Conservation (phyloP, 2,797 vertebrate species). For the Mionectes olivaceus region DNA sequence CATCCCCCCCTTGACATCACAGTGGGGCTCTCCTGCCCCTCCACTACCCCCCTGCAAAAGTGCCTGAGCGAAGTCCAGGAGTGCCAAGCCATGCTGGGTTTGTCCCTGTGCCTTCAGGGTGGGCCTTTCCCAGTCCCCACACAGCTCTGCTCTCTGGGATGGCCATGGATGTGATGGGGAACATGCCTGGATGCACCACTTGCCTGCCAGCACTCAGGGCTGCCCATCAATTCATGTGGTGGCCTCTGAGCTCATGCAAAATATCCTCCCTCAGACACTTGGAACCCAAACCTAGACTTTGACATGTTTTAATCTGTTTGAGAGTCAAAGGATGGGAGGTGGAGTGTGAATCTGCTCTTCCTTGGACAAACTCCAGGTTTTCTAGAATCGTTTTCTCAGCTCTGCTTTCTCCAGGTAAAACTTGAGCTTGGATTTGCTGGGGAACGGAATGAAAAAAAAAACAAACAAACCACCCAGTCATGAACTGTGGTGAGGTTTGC, state of each 20-base stretch:
- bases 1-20: background rate
- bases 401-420: background rate
- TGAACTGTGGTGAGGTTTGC: background rate
- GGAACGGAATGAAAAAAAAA: background rate
- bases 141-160: background rate
- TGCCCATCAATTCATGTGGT: accelerated
- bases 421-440: background rate
- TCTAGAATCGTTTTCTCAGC: background rate
- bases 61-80: constrained; percentile 26
- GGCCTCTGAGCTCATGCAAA: background rate
- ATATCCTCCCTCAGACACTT: background rate
- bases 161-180: accelerated
- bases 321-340: background rate
- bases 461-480: no score
- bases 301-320: background rate
- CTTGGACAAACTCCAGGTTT: background rate
- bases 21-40: background rate
- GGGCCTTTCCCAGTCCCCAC: background rate
- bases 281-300: accelerated
- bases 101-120: background rate
- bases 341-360: background rate
- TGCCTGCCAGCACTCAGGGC: background rate
- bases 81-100: background rate
- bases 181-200: accelerated
- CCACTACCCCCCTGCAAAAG: background rate